Percentiles rank a stretch among this genome's conserved stretches.
These are phyloP conservation scores for Lethrus apterus DNA, from an alignment of 1,140 invertebrate species.

Conservation along the genomic window DNA sequence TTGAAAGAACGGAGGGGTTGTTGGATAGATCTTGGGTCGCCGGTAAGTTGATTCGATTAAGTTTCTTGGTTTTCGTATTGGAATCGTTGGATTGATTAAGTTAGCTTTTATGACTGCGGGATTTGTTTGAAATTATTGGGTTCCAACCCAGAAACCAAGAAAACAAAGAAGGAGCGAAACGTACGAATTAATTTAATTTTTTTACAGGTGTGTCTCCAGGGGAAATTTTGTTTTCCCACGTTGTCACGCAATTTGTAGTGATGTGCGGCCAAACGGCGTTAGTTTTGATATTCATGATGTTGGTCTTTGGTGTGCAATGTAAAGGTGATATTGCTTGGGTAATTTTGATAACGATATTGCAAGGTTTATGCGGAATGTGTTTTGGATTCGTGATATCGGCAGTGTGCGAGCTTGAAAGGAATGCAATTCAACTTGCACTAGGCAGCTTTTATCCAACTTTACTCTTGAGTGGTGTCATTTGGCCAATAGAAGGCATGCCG, in stretches of 20 bases:
- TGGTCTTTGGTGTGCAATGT: conserved; percentile 80
- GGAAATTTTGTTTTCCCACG: conserved; percentile 87
- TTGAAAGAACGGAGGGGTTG: conserved; percentile 81
- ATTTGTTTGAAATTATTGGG: too few species aligned
- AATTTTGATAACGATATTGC: conserved; percentile 73
- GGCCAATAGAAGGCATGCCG: conserved; percentile 86
- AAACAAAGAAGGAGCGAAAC: too few species aligned
- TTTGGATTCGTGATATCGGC: conserved; percentile 92
- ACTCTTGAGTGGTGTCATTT: conserved; percentile 83
- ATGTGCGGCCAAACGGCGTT: conserved; percentile 87
- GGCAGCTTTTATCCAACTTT: conserved; percentile 93
- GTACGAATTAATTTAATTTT: neutral
- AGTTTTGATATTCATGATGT: conserved; percentile 83
- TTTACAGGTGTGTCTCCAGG: conserved; percentile 70
- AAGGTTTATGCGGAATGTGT: conserved; percentile 87
- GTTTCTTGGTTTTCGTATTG: too few species aligned
- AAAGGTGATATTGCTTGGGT: conserved; percentile 79
- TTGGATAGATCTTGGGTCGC: conserved; percentile 80
- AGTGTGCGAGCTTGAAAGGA: conserved; percentile 84
- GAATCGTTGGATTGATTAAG: too few species aligned
- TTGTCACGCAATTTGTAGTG: conserved; percentile 87
- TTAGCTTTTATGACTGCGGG: too few species aligned
- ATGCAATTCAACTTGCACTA: conserved; percentile 87
- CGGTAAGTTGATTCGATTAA: conserved; percentile 40
- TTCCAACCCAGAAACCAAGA: too few species aligned